Base-by-base conservation (phyloP, 2,888 invertebrate genomes). In the Leuctra nigra region DNA sequence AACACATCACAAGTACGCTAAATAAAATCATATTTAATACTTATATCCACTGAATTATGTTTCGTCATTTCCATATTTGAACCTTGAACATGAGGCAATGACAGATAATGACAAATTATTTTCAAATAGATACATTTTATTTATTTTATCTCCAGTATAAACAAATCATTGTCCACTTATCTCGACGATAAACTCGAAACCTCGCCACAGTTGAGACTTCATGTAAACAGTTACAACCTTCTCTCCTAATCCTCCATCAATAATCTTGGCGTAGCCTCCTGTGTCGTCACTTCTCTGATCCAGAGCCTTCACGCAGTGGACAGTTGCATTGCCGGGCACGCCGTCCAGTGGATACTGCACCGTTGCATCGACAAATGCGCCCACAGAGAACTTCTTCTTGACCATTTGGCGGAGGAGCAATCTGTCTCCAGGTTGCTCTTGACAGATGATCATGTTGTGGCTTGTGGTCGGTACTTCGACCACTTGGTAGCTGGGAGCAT, bases 211-310 rank as follows among this genome's bases (percentile, higher is more conserved):
- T 25, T 53, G 53, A 25, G 53, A 53, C 25, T 39, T 38, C 7
- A 53, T 38, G 53, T 53, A 39, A 39, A 53, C 25, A 7, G 41
- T 53, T n/a, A 53, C 39, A 1, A 41, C 39, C 11, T 53, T 53
- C 53, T 53, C 20, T 14, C 29, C 29, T 13, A 53, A 18, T 2
- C 53, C 53, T 2, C 53, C 53, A 23, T 41, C 41, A 38, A 39
- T 53, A 39, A 53, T 53, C 6, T 25, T 33, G 18, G 47, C 35
- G 53, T 53, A 53, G 13, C 53, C 53, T 47, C 36, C 7, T 24
- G 25, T 14, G 46, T 11, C n/a, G 23, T 20, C 14, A 54, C 57
- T 20, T 23, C 48, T 3, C 46, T 36, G 1, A 11, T 36, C 36
- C 4, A 36, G 36, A 13, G 36, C 36, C 16, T 36, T 36, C n/a